A percentile compares a stretch with the other conserved stretches of the same genome.
Evolutionary conservation across 2,888 invertebrate species (phyloP).

Genomic region (Troides aeacus): DNA sequence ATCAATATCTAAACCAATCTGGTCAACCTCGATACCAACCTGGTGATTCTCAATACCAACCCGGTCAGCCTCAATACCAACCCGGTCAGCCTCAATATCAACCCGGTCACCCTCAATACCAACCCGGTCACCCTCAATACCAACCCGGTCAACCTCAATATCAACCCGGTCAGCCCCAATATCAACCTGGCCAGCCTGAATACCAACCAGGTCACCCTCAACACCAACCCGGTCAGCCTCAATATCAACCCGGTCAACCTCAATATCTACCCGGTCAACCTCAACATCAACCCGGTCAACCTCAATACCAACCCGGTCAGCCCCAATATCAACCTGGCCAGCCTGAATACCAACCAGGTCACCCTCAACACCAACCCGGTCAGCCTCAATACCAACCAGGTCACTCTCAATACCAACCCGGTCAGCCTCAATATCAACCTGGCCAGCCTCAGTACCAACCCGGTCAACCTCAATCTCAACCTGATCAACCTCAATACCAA

Average conservation of each 20-base stretch:
- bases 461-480: conserved; percentile 3
- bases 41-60: conserved; percentile 18
- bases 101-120: conserved; percentile 21
- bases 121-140: conserved; percentile 21
- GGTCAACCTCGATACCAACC: conserved; percentile 4
- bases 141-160: conserved; percentile 10
- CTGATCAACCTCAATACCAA: conserved; percentile 23
- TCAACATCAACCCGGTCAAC: too few species aligned
- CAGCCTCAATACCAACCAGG: conserved; percentile 3
- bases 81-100: conserved; percentile 21
- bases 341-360: conserved; percentile 11
- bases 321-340: conserved; percentile 6
- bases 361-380: background rate
- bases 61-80: conserved; percentile 21
- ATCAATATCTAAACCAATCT: background rate
- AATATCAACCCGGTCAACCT: conserved; percentile 9
- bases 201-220: conserved; percentile 2
- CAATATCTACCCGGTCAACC: conserved; percentile 7
- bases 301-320: conserved; percentile 2
- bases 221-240: conserved; percentile 4
- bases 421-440: too few species aligned
- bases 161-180: conserved; percentile 1
- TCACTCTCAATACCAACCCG: conserved; percentile 16
- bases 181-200: conserved; percentile 12
- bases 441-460: background rate